A percentile compares a stretch with the other conserved stretches of the same genome.
Conservation (phyloP, 2,113 vertebrate species). For the Channa maculata region DNA sequence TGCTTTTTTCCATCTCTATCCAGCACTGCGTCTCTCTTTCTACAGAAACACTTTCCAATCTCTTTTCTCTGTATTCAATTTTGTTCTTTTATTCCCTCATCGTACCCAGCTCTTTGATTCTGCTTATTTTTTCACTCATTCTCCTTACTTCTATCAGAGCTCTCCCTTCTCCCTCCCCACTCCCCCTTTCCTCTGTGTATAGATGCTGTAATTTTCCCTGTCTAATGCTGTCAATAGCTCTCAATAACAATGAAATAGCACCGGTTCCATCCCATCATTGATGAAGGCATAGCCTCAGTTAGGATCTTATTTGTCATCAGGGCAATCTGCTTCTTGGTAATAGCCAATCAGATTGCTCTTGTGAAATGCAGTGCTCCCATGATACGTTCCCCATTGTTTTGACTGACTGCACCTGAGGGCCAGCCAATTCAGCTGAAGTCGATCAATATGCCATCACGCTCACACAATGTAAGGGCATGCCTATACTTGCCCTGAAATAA, state of each 20-base stretch:
- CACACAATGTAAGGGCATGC: constrained; percentile 26
- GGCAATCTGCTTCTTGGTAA: constrained; percentile 75
- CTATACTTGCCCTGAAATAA: constrained; percentile 47
- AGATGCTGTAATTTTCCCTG: constrained; percentile 74
- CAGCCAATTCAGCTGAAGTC: constrained; percentile 63
- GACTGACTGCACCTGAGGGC: constrained; percentile 80
- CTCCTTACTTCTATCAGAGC: constrained; percentile 43
- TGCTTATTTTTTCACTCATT: constrained; percentile 33
- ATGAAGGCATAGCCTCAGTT: constrained; percentile 68
- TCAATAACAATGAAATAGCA: constrained; percentile 81
- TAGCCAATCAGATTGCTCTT: constrained; percentile 78
- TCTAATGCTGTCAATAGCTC: constrained; percentile 76
- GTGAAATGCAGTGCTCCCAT: constrained; percentile 65
- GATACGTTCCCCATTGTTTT: constrained; percentile 79
- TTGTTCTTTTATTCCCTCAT: constrained; percentile 70
- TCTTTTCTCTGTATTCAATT: constrained; percentile 74
- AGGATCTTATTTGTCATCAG: constrained; percentile 76
- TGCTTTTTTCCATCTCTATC: constrained; percentile 50
- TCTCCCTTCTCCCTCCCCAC: constrained; percentile 41
- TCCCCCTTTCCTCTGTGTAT: constrained; percentile 44
- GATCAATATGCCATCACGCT: constrained; percentile 79
- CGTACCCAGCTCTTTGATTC: constrained; percentile 43
- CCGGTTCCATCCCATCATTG: constrained; percentile 69
- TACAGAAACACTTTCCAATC: constrained; percentile 67
- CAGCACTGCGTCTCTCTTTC: constrained; percentile 37